Conservation (phyloP, 2,113 vertebrate species). For the Scophthalmus maximus region DNA sequence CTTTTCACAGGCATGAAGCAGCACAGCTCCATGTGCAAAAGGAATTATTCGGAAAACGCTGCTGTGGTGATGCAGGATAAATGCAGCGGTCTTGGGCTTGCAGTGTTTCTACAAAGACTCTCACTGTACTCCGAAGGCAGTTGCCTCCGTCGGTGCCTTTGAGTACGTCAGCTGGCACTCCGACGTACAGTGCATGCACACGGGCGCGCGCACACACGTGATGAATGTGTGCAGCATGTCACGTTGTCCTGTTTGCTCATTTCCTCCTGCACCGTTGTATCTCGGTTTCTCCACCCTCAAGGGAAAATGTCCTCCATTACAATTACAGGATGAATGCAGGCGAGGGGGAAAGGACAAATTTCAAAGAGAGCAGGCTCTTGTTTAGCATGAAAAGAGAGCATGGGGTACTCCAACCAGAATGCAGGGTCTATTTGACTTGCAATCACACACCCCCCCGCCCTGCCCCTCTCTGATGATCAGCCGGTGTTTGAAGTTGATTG, state of each 20-base stretch:
- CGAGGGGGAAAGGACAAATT: conserved; percentile 10
- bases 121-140: conserved; percentile 56
- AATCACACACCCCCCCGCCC: conserved; percentile 52
- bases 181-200: conserved; percentile 11
- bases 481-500: conserved; percentile 74
- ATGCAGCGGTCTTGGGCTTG: neutral
- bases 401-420: conserved; percentile 20
- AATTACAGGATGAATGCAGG: conserved; percentile 43
- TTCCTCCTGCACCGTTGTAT: conserved; percentile 1
- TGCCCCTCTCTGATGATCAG: conserved; percentile 44
- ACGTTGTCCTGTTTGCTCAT: conserved; percentile 16
- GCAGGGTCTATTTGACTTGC: conserved; percentile 61
- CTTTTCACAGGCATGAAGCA: neutral
- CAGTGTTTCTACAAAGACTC: conserved; percentile 19
- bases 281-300: conserved; percentile 9
- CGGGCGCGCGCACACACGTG: conserved; percentile 9
- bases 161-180: conserved; percentile 57
- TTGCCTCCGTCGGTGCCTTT: conserved; percentile 37
- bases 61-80: conserved; percentile 6
- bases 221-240: conserved; percentile 13
- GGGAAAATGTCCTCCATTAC: conserved; percentile 35
- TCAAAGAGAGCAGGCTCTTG: conserved; percentile 28
- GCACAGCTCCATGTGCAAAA: conserved; percentile 7
- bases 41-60: conserved; percentile 1
- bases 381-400: conserved; percentile 36